Conservation (phyloP, 2,113 vertebrate species). For the Upupa epops region DNA sequence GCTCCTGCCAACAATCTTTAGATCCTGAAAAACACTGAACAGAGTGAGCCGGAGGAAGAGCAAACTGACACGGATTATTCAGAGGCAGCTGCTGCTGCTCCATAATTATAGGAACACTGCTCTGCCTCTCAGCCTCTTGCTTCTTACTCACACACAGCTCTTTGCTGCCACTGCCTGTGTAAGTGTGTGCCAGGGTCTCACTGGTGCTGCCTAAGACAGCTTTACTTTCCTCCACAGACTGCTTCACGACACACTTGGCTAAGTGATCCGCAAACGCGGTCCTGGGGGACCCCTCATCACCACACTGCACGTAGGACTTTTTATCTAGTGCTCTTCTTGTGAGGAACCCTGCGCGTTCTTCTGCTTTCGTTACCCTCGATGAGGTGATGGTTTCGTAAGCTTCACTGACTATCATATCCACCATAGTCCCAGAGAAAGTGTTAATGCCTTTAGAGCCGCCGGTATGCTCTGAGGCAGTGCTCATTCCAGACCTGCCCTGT, state of each 20-base stretch:
- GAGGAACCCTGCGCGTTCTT: constrained; percentile 78
- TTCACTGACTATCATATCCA: constrained; percentile 88
- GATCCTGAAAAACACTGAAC: constrained; percentile 29
- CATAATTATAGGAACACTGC: constrained; percentile 21
- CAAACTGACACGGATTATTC: constrained; percentile 59
- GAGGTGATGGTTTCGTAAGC: constrained; percentile 85
- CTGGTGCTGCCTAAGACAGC: constrained; percentile 7
- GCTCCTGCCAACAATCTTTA: constrained; percentile 55
- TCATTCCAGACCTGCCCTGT: constrained; percentile 1
- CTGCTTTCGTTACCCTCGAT: constrained; percentile 79
- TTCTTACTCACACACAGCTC: constrained; percentile 1
- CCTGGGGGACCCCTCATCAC: constrained; percentile 52
- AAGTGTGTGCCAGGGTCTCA: constrained; percentile 17
- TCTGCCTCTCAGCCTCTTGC: constrained; percentile 45
- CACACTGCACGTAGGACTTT: not conserved
- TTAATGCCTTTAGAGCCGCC: constrained; percentile 67
- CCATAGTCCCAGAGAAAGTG: constrained; percentile 86
- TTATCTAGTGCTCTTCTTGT: constrained; percentile 72
- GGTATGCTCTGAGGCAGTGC: constrained; percentile 48
- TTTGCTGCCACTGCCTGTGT: not conserved
- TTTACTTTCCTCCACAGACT: constrained; percentile 70
- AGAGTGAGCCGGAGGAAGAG: constrained; percentile 31
- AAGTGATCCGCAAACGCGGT: constrained; percentile 66
- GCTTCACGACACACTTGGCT: constrained; percentile 69
- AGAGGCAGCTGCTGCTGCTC: constrained; percentile 61